A percentile compares a stretch with the other conserved stretches of the same genome.
phyloP scores from a whole-genome alignment of 2,888 invertebrate genomes.

The Epirrhoe tristata region DNA sequence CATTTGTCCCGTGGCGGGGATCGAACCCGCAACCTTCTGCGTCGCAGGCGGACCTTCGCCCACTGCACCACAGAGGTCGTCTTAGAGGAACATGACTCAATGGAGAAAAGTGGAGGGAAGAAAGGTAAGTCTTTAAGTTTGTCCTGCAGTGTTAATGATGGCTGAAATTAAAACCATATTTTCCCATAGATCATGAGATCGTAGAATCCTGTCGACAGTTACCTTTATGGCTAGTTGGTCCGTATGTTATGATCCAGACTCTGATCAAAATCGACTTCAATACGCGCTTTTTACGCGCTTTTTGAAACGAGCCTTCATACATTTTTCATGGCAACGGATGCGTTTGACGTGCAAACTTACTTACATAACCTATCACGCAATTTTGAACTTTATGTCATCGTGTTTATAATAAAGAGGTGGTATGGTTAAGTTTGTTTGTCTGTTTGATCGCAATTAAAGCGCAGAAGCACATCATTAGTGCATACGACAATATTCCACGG shows the following conservation, averaged over 20 bases:
- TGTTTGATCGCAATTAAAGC: conserved; percentile 82
- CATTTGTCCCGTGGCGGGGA: too few species aligned
- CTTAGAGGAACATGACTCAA: too few species aligned
- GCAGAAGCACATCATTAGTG: conserved; percentile 81
- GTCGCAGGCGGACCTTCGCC: too few species aligned
- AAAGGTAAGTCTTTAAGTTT: not conserved
- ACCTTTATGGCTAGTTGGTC: conserved; percentile 45
- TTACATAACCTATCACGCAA: conserved; percentile 11
- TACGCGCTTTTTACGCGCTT: conserved; percentile 69
- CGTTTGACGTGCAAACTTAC: conserved; percentile 54
- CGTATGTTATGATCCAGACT: conserved; percentile 70
- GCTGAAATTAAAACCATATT: not conserved
- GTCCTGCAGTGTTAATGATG: not conserved
- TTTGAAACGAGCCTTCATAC: conserved; percentile 76
- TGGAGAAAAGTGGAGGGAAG: too few species aligned
- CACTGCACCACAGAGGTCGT: too few species aligned
- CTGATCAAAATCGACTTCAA: conserved; percentile 76
- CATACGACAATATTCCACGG: conserved; percentile 83
- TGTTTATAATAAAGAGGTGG: conserved; percentile 37
- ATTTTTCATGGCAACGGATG: conserved; percentile 77
- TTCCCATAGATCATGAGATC: conserved; percentile 11
- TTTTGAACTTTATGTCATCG: conserved; percentile 41
- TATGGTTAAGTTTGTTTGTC: conserved; percentile 58
- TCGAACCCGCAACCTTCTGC: too few species aligned
- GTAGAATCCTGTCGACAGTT: conserved; percentile 27